Evolutionary conservation across 2,797 vertebrate genomes (phyloP), one percentile per base, ranked within the genome.

Genomic region (Tapirus indicus): DNA sequence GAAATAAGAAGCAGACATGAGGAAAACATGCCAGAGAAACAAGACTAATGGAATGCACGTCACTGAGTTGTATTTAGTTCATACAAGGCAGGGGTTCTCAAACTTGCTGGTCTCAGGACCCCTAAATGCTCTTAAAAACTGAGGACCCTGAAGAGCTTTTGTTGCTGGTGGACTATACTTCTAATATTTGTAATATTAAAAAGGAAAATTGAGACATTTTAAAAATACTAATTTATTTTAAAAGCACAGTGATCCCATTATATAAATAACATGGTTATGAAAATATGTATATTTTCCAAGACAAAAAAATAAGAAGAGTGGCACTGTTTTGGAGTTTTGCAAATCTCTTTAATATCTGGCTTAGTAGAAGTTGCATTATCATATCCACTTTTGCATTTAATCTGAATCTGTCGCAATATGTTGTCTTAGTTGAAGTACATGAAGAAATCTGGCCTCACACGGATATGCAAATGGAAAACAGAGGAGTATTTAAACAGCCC

Each of bases 401-500:
- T 88, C 71, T 32, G 72, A 74, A 80, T 92, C 66, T 86, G 72
- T 44, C 2, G 6, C 64, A 74, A 21, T 91, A 32, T 52, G 38
- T 82, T 64, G n/a, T 82, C 85, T 69, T 82, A 49, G 72, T 47
- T 68, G 56, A 72, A 44, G 17, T 35, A 38, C 32, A 54, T 58
- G 82, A 82, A 44, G 91, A 79, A 79, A 79, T 74, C 91, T 91
- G 95, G 62, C 75, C 64, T 90, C 96, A 78, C 29, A 6, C 23
- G 79, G 62, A 47, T 49, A 60, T 7, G 12, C 21, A 44, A 90
- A 52, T 82, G 56, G 72, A 52, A 25, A 56, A 62, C 10, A 1
- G 56, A 78, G 44, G 38, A 13, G 10, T 52, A 23, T 21, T 83
- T 56, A 20, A 71, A 72, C 6, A 71, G 13, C 21, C 5, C 23